Evolutionary conservation across 1,140 invertebrate genomes (phyloP).

Genomic region (Patella vulgata): DNA sequence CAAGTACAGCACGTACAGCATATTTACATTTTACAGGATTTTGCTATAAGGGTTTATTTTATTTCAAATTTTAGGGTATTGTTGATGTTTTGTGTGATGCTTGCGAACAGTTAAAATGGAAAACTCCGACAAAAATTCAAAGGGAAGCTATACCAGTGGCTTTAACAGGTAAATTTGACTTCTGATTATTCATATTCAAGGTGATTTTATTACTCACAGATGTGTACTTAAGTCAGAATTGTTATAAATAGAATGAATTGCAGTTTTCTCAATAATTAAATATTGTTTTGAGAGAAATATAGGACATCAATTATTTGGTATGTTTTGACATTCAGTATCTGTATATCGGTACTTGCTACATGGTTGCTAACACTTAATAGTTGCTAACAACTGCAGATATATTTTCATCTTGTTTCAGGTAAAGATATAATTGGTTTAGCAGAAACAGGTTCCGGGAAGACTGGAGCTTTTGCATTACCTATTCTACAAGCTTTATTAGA

Average conservation of each 20-base stretch:
- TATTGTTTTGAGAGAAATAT: conserved; percentile 3
- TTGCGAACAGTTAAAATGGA: conserved; percentile 94
- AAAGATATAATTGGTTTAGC: conserved; percentile 96
- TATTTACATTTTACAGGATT: too few species aligned
- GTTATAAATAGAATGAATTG: too few species aligned
- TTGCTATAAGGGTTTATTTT: too few species aligned
- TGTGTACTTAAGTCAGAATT: too few species aligned
- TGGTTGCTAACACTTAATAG: too few species aligned
- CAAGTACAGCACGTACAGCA: too few species aligned
- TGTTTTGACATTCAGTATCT: too few species aligned
- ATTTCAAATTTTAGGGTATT: too few species aligned
- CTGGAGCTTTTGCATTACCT: conserved; percentile 95
- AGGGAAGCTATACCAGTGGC: conserved; percentile 91
- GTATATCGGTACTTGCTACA: too few species aligned
- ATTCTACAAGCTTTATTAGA: conserved; percentile 91
- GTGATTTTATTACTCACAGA: too few species aligned
- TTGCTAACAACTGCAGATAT: too few species aligned
- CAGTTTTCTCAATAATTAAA: not conserved
- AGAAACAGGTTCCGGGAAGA: conserved; percentile 98
- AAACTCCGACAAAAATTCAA: conserved; percentile 92
- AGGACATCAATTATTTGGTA: too few species aligned
- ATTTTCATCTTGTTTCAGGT: conserved; percentile 68
- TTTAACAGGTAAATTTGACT: conserved; percentile 74
- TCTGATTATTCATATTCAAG: not conserved
- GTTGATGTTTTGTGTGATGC: conserved; percentile 91